Base-by-base conservation (phyloP, 2,888 invertebrate genomes). In the Ernsta delagoae region DNA sequence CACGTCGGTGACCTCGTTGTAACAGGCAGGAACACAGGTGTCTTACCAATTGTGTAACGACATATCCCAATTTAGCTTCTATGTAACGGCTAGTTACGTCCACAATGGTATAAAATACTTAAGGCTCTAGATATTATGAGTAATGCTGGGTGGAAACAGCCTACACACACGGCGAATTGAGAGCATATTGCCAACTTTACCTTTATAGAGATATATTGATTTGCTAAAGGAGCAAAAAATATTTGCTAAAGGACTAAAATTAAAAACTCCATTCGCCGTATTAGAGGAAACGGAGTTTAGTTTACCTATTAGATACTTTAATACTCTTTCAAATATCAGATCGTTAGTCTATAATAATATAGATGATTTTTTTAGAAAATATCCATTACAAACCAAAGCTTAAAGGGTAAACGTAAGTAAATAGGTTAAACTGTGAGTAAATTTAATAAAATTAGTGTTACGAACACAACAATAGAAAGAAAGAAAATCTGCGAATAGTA, bases 181-280 rank as follows among this genome's bases (percentile, higher is more conserved):
- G 65, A 63, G 39, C 63, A 65, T 36, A 45, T 59, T 50, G 50
- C 59, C 34, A 59, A n/a, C 16, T 50, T 59, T 50, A 39, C 59
- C 65, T 45, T 59, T 57, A 64, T 31, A 45, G 45, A 16, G 34
- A 11, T 3, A 5, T 7, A 50, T 64, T 64, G 1, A 24, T 24
- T 24, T 24, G 24, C 24, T 24, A 24, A 24, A 24, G 24, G 1
- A 24, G 24, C 24, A 24, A 24, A 24, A 24, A 24, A 24, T 56
- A 64, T 43, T 64, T 24, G 63, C 31, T 64, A 50, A 60, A 31
- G 8, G 11, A 12, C 39, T 7, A 39, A 39, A 39, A 39, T 7
- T 39, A 3, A 39, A 39, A 39, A 43, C 57, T n/a, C n/a, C n/a
- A n/a, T n/a, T 31, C n/a, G 24, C 63, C 53, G 43, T 57, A 64